Base-by-base conservation (phyloP, 2,888 invertebrate species). In the Drosophila melanosoma region DNA sequence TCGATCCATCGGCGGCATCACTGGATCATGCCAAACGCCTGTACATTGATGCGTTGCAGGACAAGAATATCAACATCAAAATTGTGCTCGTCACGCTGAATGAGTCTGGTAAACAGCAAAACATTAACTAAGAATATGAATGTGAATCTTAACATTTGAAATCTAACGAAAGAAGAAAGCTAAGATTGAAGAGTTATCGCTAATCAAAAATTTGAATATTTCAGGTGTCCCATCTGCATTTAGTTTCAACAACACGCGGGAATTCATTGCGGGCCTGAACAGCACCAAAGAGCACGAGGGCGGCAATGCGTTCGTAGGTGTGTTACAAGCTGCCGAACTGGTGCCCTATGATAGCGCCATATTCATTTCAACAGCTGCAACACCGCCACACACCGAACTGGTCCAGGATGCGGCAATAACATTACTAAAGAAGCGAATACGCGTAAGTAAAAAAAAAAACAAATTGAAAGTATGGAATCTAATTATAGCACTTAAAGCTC, bases 311-410 rank as follows among this genome's bases (percentile, higher is more conserved):
- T 95, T 95, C 94, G 93, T 94, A 58, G 95, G 95, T 0, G 91
- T 95, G 36, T 92, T 95, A 0, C 94, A 94, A 35, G 95, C 95
- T 0, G 94, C 94, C 0, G 94, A 95, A 72, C 82, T 95, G 71
- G 94, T 96, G 61, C 95, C 95, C 0, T 94, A 94, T 76, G 95
- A 95, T 87, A 95, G 95, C 73, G 95, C 95, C 0, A 93, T 96
- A 12, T 94, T 96, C 83, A 91, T 96, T 51, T 94, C 95, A 69
- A 95, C 95, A 0, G 95, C 95, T 67, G 92, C 93, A 40, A 94
- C 94, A 26, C 94, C 94, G 38, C 94, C 93, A 2, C 95, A 95
- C 79, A 93, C 93, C 12, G 93, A 94, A 79, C 87, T 94, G 49
- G 93, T 93, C 26, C 93, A 93, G 69, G 91, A 93, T 79, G 93